These are phyloP conservation scores for Wiebesia pumilae DNA, from an alignment of 1,140 invertebrate genomes.

Conservation along the genomic window DNA sequence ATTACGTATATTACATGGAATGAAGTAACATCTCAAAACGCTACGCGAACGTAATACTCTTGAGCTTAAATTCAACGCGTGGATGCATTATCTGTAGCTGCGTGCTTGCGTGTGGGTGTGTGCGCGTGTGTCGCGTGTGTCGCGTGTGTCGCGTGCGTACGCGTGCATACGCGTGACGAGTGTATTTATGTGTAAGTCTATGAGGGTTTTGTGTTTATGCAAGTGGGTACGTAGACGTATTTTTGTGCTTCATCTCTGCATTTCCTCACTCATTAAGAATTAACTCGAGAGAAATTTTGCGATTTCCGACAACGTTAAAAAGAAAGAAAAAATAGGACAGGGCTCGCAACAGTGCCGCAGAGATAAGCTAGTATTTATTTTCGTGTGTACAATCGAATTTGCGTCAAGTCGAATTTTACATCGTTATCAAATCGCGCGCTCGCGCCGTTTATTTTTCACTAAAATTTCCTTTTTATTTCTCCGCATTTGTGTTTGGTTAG, in stretches of 20 bases:
- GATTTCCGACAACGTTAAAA: background rate
- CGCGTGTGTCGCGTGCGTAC: background rate
- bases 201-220: background rate
- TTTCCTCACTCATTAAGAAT: background rate
- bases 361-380: background rate
- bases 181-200: slow-evolving; percentile 2
- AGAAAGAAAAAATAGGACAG: background rate
- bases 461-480: slow-evolving; percentile 22
- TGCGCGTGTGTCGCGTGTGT: slow-evolving; percentile 3
- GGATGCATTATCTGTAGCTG: slow-evolving; percentile 61
- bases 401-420: slow-evolving; percentile 27
- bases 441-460: slow-evolving; percentile 5
- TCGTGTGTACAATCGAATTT: slow-evolving; percentile 17
- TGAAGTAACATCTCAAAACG: slow-evolving; percentile 75
- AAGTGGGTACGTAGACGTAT: background rate
- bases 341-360: background rate
- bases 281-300: background rate
- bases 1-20: slow-evolving; percentile 77
- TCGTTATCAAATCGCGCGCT: slow-evolving; percentile 14
- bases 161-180: slow-evolving; percentile 26
- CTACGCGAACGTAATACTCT: slow-evolving; percentile 74
- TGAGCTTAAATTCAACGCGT: slow-evolving; percentile 72
- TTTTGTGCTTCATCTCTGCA: slow-evolving; percentile 7
- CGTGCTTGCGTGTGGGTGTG: slow-evolving; percentile 24
- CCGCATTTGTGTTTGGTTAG: slow-evolving; percentile 58